These are phyloP conservation scores for Philopotamus ludificatus DNA, from an alignment of 1,140 invertebrate genomes.

Conservation along the genomic window DNA sequence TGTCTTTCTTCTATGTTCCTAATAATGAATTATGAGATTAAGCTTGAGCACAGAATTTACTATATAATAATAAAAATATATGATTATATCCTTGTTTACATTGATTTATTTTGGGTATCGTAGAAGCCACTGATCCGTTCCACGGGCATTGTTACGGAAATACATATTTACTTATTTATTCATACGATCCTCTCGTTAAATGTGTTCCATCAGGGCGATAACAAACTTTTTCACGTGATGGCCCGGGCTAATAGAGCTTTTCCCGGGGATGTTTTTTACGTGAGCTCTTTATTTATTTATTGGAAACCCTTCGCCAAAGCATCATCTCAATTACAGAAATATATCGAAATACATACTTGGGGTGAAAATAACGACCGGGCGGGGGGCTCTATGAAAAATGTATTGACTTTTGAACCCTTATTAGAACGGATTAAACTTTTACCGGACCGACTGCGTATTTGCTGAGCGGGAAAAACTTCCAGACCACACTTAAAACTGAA, in stretches of 20 bases:
- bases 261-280: not conserved
- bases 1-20: no score
- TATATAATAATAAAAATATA: no score
- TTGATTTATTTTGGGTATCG: no score
- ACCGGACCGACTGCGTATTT: not conserved
- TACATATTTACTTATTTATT: not conserved
- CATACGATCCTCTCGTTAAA: not conserved
- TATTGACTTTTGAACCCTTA: not conserved
- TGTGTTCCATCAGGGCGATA: not conserved
- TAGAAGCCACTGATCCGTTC: no score
- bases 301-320: not conserved
- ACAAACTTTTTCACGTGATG: not conserved
- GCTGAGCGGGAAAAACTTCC: not conserved
- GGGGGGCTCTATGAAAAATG: not conserved
- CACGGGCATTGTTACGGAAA: no score
- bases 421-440: not conserved
- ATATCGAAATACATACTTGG: not conserved
- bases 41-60: no score
- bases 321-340: not conserved
- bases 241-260: not conserved
- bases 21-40: no score
- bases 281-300: not conserved
- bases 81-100: no score
- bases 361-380: not conserved
- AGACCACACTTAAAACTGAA: not conserved